Base-by-base conservation (phyloP, 37 sponge, comb jelly and placozoan species). In the Axinella damicornis region DNA sequence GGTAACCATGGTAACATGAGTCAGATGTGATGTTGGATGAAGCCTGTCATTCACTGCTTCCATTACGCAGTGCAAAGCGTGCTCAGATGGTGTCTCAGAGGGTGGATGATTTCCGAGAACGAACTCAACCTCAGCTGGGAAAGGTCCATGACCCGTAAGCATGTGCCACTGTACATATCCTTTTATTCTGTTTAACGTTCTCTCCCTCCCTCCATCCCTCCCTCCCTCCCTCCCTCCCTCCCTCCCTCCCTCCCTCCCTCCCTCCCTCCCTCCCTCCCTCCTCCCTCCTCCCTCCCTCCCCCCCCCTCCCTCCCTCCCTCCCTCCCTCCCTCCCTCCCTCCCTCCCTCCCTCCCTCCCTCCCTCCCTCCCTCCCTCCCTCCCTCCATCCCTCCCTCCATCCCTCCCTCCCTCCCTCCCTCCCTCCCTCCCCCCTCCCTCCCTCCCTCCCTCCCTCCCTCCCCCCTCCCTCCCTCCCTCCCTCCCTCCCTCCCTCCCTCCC, bases 21-120 rank as follows among this genome's bases (percentile, higher is more conserved):
- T 46, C 46, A 46, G 6, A 46, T 46, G 6, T 46, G 6, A 4
- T 9, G 4, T 9, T 12, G 46, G 4, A 9, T 46, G 46, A 4
- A 12, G 4, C 6, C 9, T 46, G 46, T 46, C 6, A 12, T 9
- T 30, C 65, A 30, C 36, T n/a, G 9, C 66, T 69, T 39, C 56
- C 34, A 1, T 72, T 14, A 17, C 56, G 35, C 61, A 90, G 90
- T 38, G 54, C 89, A 13, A 81, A 87, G 67, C 78, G 59, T 24
- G 73, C 82, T 32, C 82, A 80, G 17, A 25, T 98, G 33, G 96
- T 98, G 27, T 71, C 91, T 2, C 92, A 93, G 65, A 72, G 93
- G 34, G 70, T 98, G 65, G 97, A 96, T 77, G 91, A 91, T 40
- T 99, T 95, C 72, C 78, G 93, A 71, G 97, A 97, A 78, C 90